These are phyloP conservation scores for Metallyticus violacea DNA, from an alignment of 2,888 invertebrate species.

Conservation along the genomic window DNA sequence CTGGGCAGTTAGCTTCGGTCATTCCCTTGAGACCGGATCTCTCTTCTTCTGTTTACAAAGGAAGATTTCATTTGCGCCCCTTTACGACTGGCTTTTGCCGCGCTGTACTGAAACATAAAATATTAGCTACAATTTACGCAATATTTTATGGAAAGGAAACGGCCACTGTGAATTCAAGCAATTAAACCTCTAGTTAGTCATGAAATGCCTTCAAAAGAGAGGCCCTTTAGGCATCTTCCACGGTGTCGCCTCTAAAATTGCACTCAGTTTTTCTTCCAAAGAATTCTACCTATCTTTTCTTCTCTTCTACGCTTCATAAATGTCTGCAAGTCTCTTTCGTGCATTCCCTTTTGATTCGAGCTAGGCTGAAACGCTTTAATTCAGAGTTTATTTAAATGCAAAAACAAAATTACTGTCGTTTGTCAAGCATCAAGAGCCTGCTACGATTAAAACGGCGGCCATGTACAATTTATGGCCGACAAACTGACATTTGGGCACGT, in stretches of 20 bases:
- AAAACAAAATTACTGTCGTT: too few species aligned
- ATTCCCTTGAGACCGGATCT: too few species aligned
- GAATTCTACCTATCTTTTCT: not conserved
- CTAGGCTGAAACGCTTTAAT: too few species aligned
- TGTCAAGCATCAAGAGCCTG: too few species aligned
- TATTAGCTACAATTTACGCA: not conserved
- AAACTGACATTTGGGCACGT: too few species aligned
- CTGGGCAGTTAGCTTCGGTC: not conserved
- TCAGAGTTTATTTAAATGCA: too few species aligned
- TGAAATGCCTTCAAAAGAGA: not conserved
- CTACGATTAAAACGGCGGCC: too few species aligned
- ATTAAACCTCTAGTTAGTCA: too few species aligned
- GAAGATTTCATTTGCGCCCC: not conserved
- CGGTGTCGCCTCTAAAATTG: not conserved
- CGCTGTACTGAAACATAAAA: not conserved
- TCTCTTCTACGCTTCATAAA: not conserved
- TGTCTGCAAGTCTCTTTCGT: not conserved
- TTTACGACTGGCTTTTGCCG: too few species aligned
- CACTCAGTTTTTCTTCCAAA: not conserved
- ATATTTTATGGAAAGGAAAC: not conserved
- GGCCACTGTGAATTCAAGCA: not conserved
- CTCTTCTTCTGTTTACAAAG: not conserved
- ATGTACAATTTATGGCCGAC: too few species aligned
- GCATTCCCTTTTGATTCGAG: too few species aligned
- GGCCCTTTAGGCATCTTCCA: too few species aligned